Evolutionary conservation across 2,888 invertebrate species (phyloP), one percentile per base, ranked within the genome.

Genomic region (Hypomecis punctinalis): DNA sequence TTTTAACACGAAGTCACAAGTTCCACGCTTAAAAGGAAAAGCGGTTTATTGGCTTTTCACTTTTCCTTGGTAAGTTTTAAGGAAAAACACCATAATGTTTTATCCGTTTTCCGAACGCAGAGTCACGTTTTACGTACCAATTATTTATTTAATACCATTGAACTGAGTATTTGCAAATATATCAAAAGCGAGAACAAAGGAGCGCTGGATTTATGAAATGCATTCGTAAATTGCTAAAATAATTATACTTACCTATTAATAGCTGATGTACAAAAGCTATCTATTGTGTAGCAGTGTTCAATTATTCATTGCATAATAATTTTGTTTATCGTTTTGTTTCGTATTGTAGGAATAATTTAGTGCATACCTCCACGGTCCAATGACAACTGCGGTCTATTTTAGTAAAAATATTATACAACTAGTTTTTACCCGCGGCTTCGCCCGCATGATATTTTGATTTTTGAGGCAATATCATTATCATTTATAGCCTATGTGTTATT

Each of bases 1-100:
- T 65, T 65, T 65, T 57, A 65, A 65, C 51, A 56, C 56, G 33
- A 48, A 43, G 45, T 56, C 65, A 53, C 60, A 61, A 56, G 48
- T 64, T 51, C 49, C 53, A 13, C 42, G 43, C 23, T 46, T 55
- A 47, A 58, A 56, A 9, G 52, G 40, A 35, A 51, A 59, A 61
- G 52, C 56, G 56, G 65, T 42, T 65, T 64, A 64, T 61, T 52
- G 52, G 56, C 36, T 60, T 56, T 59, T 56, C 46, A 47, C 33
- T 47, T 48, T 53, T 47, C 52, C 23, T 60, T 55, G 36, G 36
- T 64, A 49, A 59, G 36, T 47, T 56, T 47, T 23, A 46, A 39
- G 56, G 56, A 46, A 46, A 47, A 37, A 37, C 43, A 23, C 42
- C 42, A 47, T 35, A 47, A 43, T 42, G n/a, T 37, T 51, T 62